Conservation (phyloP, 2,888 invertebrate genomes). For the Epirrita christyi region DNA sequence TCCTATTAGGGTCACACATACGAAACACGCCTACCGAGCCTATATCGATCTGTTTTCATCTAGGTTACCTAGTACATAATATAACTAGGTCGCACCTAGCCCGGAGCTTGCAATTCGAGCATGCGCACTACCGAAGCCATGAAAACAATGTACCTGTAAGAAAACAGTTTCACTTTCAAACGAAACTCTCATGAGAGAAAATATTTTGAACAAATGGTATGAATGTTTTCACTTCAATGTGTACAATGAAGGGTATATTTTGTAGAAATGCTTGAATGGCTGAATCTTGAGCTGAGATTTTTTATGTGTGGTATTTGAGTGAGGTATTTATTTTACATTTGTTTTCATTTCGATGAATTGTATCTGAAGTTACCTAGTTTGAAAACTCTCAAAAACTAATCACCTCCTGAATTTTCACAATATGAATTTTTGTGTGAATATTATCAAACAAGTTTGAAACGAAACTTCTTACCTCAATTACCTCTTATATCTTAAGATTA, state of each 20-base stretch:
- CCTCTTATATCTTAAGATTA: constrained; percentile 15
- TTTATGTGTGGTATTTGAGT: too few species aligned
- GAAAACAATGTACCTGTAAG: background rate
- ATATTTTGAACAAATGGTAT: background rate
- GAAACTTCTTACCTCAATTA: constrained; percentile 3
- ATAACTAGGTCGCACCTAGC: constrained; percentile 36
- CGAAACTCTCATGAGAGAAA: constrained; percentile 1
- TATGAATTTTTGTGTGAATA: too few species aligned
- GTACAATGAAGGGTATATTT: too few species aligned
- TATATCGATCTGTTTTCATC: constrained; percentile 38
- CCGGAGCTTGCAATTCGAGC: constrained; percentile 38
- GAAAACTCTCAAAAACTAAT: too few species aligned
- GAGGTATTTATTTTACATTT: too few species aligned
- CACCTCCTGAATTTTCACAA: too few species aligned
- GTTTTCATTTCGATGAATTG: too few species aligned
- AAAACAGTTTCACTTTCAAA: constrained; percentile 9
- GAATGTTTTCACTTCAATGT: too few species aligned
- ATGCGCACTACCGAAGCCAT: constrained; percentile 32
- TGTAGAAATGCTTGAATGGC: too few species aligned
- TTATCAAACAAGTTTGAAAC: background rate
- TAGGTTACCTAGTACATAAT: constrained; percentile 35
- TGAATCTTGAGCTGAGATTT: too few species aligned
- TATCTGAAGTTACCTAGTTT: too few species aligned
- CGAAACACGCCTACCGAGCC: background rate
- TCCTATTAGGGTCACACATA: too few species aligned